Evolutionary conservation across 1,140 invertebrate genomes (phyloP).

Genomic region (Drosophila seguyi): DNA sequence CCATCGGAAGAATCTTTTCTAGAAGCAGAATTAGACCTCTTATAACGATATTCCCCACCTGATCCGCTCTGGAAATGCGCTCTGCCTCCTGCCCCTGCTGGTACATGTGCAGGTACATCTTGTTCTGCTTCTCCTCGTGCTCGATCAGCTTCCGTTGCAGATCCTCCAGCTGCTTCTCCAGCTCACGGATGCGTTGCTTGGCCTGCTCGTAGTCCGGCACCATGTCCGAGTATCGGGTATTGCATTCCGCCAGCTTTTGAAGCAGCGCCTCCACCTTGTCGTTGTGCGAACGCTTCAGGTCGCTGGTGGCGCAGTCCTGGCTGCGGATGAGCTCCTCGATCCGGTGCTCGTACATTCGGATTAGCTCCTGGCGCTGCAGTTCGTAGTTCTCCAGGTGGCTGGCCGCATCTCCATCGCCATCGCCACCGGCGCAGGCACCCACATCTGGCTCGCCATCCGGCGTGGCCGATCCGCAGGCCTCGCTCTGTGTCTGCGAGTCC

Average conservation of each 20-base stretch:
- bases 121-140: slow-evolving; percentile 91
- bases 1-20: not conserved
- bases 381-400: slow-evolving; percentile 83
- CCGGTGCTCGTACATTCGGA: slow-evolving; percentile 89
- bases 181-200: slow-evolving; percentile 88
- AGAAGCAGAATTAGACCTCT: not conserved
- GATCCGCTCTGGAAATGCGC: slow-evolving; percentile 88
- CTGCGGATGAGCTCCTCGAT: slow-evolving; percentile 90
- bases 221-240: slow-evolving; percentile 90
- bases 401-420: slow-evolving; percentile 12
- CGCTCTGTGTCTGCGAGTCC: slow-evolving; percentile 88
- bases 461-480: slow-evolving; percentile 86
- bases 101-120: slow-evolving; percentile 93
- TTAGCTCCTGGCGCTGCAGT: slow-evolving; percentile 88
- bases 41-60: slow-evolving; percentile 79
- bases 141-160: slow-evolving; percentile 89
- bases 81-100: slow-evolving; percentile 92
- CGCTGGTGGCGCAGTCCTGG: slow-evolving; percentile 90
- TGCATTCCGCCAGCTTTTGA: slow-evolving; percentile 92
- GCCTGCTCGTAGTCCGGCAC: slow-evolving; percentile 89
- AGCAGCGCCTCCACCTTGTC: slow-evolving; percentile 92
- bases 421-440: slow-evolving; percentile 10
- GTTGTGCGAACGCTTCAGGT: slow-evolving; percentile 91
- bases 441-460: slow-evolving; percentile 40
- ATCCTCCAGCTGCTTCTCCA: slow-evolving; percentile 89